A percentile compares a stretch with the other conserved stretches of the same genome.
phyloP scores from a whole-genome alignment of 2,113 vertebrate genomes.

The Lontra canadensis region DNA sequence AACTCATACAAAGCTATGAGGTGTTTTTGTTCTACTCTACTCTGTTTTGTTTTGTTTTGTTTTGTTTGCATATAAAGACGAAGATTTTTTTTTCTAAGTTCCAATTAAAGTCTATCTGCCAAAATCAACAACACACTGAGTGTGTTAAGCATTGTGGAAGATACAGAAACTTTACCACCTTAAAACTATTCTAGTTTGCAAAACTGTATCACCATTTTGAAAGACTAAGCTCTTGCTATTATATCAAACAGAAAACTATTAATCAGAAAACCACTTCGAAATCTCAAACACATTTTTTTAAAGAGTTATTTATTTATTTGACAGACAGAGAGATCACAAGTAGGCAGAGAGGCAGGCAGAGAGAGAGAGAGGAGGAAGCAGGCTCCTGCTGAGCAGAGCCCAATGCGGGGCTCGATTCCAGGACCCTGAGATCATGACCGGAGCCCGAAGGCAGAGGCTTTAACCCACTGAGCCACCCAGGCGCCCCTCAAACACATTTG shows the following conservation, averaged over 20 bases:
- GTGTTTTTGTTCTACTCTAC: not conserved
- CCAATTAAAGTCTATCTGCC: not conserved
- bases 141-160: not conserved
- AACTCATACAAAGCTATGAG: not conserved
- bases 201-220: not conserved
- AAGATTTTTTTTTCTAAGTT: not conserved
- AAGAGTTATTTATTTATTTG: too few relatives aligned
- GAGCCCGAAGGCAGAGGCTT: too few relatives aligned
- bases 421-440: too few relatives aligned
- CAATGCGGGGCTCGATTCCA: too few relatives aligned
- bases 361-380: too few relatives aligned
- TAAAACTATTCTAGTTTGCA: not conserved
- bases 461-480: too few relatives aligned
- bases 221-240: not conserved
- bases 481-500: not conserved
- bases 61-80: not conserved
- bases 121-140: not conserved
- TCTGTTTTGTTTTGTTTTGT: too few relatives aligned
- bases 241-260: not conserved
- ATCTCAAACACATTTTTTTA: not conserved
- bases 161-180: not conserved
- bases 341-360: too few relatives aligned
- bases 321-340: too few relatives aligned
- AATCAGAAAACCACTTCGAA: not conserved
- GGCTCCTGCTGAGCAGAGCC: too few relatives aligned